These are phyloP conservation scores for Apolygus lucorum DNA, from an alignment of 1,140 invertebrate species.

Conservation along the genomic window DNA sequence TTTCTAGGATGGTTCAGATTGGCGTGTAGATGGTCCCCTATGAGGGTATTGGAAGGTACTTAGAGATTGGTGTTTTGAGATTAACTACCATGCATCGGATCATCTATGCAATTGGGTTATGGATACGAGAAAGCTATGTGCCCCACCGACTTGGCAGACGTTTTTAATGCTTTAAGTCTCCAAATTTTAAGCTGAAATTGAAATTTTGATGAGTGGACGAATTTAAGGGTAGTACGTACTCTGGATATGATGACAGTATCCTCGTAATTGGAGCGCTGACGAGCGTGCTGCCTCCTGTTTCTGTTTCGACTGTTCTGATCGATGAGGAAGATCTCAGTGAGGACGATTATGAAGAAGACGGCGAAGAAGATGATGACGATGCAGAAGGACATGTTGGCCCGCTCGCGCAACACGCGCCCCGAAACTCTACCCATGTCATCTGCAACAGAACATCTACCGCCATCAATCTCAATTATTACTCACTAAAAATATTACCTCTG, in stretches of 20 bases:
- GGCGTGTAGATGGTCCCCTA: too few species aligned
- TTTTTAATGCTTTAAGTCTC: too few species aligned
- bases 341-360: slow-evolving; percentile 73
- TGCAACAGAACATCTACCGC: slow-evolving; percentile 23
- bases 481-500: too few species aligned
- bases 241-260: slow-evolving; percentile 40
- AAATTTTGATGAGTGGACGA: neutral
- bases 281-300: slow-evolving; percentile 39
- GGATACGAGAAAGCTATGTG: too few species aligned
- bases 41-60: too few species aligned
- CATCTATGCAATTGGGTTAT: too few species aligned
- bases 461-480: too few species aligned
- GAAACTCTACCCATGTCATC: slow-evolving; percentile 30
- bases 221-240: slow-evolving; percentile 2
- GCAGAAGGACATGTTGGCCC: slow-evolving; percentile 77
- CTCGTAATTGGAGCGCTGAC: slow-evolving; percentile 42
- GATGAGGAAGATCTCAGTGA: slow-evolving; percentile 71
- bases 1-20: too few species aligned
- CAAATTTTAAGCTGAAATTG: too few species aligned
- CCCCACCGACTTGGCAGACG: too few species aligned
- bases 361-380: slow-evolving; percentile 81
- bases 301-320: slow-evolving; percentile 48
- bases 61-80: too few species aligned
- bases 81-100: too few species aligned
- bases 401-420: slow-evolving; percentile 42